Evolutionary conservation across 2,888 invertebrate genomes (phyloP), one percentile per base, ranked within the genome.

Genomic region (Lycophotia porphyrea): DNA sequence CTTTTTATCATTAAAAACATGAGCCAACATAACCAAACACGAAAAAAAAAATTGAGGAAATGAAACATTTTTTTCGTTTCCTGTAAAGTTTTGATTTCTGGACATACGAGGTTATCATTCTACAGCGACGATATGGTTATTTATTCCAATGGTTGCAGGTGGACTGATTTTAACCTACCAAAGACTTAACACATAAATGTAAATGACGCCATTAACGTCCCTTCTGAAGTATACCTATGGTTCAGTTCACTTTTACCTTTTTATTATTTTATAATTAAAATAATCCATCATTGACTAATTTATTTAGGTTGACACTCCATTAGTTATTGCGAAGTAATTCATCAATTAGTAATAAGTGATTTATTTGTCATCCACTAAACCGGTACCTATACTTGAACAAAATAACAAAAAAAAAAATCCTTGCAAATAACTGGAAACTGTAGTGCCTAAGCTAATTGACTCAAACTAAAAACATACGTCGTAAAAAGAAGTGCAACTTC

Each of bases 401-500:
- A 24, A 44, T 58, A 18, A 49, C 31, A 5, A 42, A 5, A 7
- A 7, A 7, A 24, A 49, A 42, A 31, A 34, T 42, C 31, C 31
- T 39, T 42, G 31, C 1, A 60, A 47, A 34, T 31, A 31, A n/a
- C 15, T 4, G 24, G 3, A 24, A 74, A 60, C 36, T 2, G 21
- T 31, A 39, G 31, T 13, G 39, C 47, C 55, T 55, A 55, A 58
- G 21, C 9, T 63, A 47, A 15, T 47, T 39, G 9, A 47, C 24
- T 34, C 3, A 49, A 52, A 60, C 31, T 52, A 52, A 8, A 36
- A 31, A 65, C 55, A 27, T 71, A 81, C n/a, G 49, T 65, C 27
- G 44, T 11, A 42, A 44, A 76, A 66, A 49, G 21, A 52, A 75
- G 4, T 39, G 24, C n/a, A 36, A 42, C 27, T 78, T 67, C 55